phyloP scores from a whole-genome alignment of 2,888 invertebrate species.

The Drosophila gaucha region DNA sequence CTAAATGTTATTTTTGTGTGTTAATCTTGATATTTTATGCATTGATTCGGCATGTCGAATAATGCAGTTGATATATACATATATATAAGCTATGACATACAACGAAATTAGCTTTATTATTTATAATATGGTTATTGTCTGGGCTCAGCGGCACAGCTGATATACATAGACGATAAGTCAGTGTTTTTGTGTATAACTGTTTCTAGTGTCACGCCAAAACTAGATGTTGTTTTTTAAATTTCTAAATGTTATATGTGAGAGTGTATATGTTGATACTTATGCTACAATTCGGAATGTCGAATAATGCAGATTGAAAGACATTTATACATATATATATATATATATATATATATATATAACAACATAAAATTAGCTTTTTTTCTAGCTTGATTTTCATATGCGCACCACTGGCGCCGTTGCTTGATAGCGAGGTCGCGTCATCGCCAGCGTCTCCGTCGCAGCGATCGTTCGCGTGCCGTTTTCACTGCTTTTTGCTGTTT shows the following conservation, averaged over 20 bases:
- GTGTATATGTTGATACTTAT: background rate
- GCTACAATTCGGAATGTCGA: background rate
- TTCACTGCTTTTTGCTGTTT: constrained; percentile 41
- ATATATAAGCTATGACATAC: background rate
- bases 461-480: constrained; percentile 67
- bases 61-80: background rate
- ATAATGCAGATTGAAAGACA: background rate
- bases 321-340: background rate
- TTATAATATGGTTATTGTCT: constrained; percentile 7
- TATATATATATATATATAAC: background rate
- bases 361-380: constrained; percentile 4
- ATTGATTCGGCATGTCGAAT: constrained; percentile 9
- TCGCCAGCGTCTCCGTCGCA: constrained; percentile 21
- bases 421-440: constrained; percentile 36
- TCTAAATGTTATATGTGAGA: background rate
- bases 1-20: background rate
- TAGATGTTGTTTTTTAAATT: background rate
- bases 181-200: background rate
- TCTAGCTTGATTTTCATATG: constrained; percentile 14
- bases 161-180: too few species aligned
- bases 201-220: background rate
- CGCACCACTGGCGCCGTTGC: constrained; percentile 32
- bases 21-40: background rate
- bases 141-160: constrained; percentile 8
- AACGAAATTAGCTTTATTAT: background rate